Percentiles rank a stretch among this genome's conserved stretches.
phyloP scores from a whole-genome alignment of 1,140 invertebrate species.

The Solen grandis region DNA sequence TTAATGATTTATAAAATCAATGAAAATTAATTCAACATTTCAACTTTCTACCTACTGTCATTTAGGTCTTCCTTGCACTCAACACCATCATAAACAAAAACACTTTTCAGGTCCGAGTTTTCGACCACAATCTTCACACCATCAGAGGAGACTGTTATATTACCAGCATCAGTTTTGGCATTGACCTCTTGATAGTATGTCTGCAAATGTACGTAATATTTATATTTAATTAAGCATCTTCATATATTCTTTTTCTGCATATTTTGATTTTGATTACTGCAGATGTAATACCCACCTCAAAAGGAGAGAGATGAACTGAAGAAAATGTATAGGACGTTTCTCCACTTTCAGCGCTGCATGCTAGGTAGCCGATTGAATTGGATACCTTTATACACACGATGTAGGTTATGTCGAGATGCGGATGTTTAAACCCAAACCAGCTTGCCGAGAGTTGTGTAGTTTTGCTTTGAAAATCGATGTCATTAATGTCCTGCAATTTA shows the following conservation, averaged over 20 bases:
- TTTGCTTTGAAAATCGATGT: slow-evolving; percentile 31
- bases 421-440: slow-evolving; percentile 28
- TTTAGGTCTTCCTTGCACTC: too few species aligned
- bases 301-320: too few species aligned
- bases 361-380: too few species aligned
- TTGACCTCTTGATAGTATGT: slow-evolving; percentile 35
- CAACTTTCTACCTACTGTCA: too few species aligned
- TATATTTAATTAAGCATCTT: too few species aligned
- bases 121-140: slow-evolving; percentile 37
- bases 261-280: neutral
- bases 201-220: too few species aligned
- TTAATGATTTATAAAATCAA: too few species aligned
- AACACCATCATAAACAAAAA: neutral
- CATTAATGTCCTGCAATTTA: slow-evolving; percentile 41
- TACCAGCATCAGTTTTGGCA: slow-evolving; percentile 19
- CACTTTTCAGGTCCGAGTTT: neutral
- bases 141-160: slow-evolving; percentile 27
- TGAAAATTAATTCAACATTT: too few species aligned
- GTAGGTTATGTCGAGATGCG: slow-evolving; percentile 20
- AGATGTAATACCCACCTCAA: too few species aligned
- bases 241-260: neutral
- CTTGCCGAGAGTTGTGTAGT: neutral
- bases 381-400: slow-evolving; percentile 34
- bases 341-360: too few species aligned
- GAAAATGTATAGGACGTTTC: too few species aligned